Conservation (phyloP, 1,140 invertebrate species). For the Drosophila bocqueti region DNA sequence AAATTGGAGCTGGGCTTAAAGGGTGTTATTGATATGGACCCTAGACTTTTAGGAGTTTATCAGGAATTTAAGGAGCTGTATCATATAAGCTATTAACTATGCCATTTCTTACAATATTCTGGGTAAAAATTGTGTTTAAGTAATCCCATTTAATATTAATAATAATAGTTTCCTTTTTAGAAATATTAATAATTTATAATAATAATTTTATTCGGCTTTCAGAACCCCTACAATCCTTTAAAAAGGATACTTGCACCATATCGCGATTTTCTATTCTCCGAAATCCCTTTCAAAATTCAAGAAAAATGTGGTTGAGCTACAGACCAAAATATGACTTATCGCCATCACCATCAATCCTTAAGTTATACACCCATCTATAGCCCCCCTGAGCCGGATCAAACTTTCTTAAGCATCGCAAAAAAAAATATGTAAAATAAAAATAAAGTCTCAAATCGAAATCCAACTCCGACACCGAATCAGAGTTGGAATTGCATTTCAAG, state of each 20-base stretch:
- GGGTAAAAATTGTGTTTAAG: too few species aligned
- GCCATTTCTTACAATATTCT: too few species aligned
- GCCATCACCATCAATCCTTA: conserved; percentile 10
- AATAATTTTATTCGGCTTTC: not conserved
- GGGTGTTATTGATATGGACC: not conserved
- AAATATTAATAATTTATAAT: not conserved
- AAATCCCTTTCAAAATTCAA: not conserved
- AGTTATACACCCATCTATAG: conserved; percentile 6
- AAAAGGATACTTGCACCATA: not conserved
- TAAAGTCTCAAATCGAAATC: conserved; percentile 17
- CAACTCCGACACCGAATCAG: conserved; percentile 29
- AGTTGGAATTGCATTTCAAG: conserved; percentile 42
- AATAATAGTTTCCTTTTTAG: not conserved
- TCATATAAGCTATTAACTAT: too few species aligned
- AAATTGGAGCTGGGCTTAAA: not conserved
- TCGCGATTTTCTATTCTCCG: not conserved
- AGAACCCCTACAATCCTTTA: not conserved
- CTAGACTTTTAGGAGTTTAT: not conserved
- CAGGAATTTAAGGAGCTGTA: not conserved
- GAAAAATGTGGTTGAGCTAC: not conserved
- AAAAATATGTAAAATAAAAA: not conserved
- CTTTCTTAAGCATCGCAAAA: not conserved
- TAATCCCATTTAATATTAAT: too few species aligned
- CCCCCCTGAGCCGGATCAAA: conserved; percentile 11
- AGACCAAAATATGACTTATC: conserved; percentile 3